These are phyloP conservation scores for Zaprionus obscuricornis DNA, from an alignment of 2,888 invertebrate genomes.

Conservation along the genomic window DNA sequence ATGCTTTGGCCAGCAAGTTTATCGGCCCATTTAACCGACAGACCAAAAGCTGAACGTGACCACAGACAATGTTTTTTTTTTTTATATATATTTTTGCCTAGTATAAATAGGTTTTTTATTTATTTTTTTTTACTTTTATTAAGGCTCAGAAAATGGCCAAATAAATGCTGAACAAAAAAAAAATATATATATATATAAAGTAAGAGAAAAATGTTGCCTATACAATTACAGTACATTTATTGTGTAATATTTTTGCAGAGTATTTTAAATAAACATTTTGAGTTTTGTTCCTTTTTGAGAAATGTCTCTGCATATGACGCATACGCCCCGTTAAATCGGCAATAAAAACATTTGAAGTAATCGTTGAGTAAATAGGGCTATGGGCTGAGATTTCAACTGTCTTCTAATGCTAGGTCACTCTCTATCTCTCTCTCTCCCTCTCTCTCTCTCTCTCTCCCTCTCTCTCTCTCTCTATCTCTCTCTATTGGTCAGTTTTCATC, in stretches of 20 bases:
- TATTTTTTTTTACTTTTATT: background rate
- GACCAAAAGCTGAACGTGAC: constrained; percentile 55
- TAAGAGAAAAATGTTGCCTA: constrained; percentile 24
- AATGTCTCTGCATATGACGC: constrained; percentile 41
- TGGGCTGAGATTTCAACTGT: constrained; percentile 19
- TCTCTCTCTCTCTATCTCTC: too few relatives aligned
- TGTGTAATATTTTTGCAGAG: constrained; percentile 22
- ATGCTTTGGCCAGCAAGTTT: constrained; percentile 41
- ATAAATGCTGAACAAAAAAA: constrained; percentile 1
- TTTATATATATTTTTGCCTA: background rate
- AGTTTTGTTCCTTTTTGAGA: background rate
- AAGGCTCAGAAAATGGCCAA: background rate
- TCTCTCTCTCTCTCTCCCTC: too few relatives aligned
- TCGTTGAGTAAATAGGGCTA: constrained; percentile 45
- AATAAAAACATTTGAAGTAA: constrained; percentile 60
- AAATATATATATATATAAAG: constrained; percentile 17
- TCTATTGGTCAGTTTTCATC: constrained; percentile 35
- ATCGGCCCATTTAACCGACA: constrained; percentile 62
- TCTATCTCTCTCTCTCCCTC: too few relatives aligned
- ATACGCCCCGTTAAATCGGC: constrained; percentile 61
- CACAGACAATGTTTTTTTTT: constrained; percentile 57
- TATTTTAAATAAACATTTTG: constrained; percentile 53
- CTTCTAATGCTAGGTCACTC: constrained; percentile 39
- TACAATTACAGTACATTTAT: constrained; percentile 44
- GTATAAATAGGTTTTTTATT: constrained; percentile 1